Evolutionary conservation across 2,797 vertebrate species (phyloP), one percentile per base, ranked within the genome.

Genomic region (Myoxocephalus aenaeus): DNA sequence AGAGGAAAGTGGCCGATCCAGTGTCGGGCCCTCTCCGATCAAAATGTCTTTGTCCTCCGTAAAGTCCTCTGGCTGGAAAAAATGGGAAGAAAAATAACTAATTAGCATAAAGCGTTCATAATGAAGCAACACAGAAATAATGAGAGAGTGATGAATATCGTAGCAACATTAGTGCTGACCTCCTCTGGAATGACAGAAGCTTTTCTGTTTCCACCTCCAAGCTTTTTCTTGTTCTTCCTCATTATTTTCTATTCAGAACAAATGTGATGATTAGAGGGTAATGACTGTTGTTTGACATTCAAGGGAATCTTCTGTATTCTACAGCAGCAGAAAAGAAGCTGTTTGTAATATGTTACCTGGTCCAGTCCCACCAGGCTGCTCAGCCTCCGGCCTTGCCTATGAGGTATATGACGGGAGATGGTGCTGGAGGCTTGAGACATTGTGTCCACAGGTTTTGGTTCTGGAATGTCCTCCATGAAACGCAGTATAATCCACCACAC

Each of bases 381-480:
- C 76, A 96, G 93, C 62, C 92, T 92, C 29, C 94, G 89, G 17
- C 68, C 81, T 54, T 86, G 89, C 25, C 85, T 90, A 0, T 77
- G 29, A 29, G 81, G 70, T 44, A 81, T 20, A 15, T 81, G 74
- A n/a, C 54, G 80, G 9, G 82, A 58, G 20, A 81, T 36, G 64
- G 73, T 73, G 69, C 81, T 87, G 1, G 88, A 82, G 0, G 40
- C 13, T 22, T 80, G 29, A 57, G 89, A 91, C 8, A 58, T 0
- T 0, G 80, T 25, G 32, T 87, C 94, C 40, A 70, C 80, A 15
- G 92, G 72, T 63, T 80, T 93, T 2, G 96, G 97, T 77, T 99
- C 98, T 0, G 96, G 95, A 25, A 97, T 85, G 84, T 99, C 98
- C 6, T 94, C 97, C 98, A 99, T 99, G 92, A 97, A 99, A 71